Percentiles rank a stretch among this genome's conserved stretches.
These are phyloP conservation scores for Watsonalla cultraria DNA, from an alignment of 2,888 invertebrate species.

Conservation along the genomic window DNA sequence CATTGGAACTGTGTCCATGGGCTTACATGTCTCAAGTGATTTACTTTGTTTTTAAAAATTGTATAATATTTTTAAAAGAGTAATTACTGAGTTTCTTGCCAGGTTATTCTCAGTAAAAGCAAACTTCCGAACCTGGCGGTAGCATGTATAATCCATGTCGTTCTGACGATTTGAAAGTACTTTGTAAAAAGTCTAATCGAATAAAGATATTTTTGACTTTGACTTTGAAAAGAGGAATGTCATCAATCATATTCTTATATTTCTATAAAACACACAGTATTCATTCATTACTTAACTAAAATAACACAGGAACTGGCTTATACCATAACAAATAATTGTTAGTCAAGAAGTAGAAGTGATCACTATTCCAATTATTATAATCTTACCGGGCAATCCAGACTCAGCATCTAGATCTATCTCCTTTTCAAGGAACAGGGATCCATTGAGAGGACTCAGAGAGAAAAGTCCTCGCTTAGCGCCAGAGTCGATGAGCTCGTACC, in stretches of 20 bases:
- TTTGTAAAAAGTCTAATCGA: no score
- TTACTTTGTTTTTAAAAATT: no score
- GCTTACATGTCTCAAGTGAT: no score
- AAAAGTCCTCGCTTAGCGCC: slow-evolving; percentile 90
- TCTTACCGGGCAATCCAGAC: slow-evolving; percentile 79
- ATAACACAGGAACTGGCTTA: background rate
- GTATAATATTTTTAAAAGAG: no score
- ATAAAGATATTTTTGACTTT: no score
- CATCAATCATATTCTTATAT: background rate
- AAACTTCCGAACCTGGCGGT: no score
- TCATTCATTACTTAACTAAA: background rate
- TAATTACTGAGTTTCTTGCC: no score
- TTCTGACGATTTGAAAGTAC: no score
- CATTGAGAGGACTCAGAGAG: slow-evolving; percentile 85
- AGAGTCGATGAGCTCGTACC: slow-evolving; percentile 85
- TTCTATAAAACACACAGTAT: background rate
- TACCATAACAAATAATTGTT: background rate
- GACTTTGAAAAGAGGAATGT: no score
- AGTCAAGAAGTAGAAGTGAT: background rate
- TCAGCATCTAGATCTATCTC: slow-evolving; percentile 91
- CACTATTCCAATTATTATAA: background rate
- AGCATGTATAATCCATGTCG: no score
- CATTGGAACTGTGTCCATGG: no score
- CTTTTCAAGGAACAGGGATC: slow-evolving; percentile 85
- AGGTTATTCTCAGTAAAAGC: no score